Conservation (phyloP, 2,797 vertebrate species). For the Chelidonichthys spinosus region DNA sequence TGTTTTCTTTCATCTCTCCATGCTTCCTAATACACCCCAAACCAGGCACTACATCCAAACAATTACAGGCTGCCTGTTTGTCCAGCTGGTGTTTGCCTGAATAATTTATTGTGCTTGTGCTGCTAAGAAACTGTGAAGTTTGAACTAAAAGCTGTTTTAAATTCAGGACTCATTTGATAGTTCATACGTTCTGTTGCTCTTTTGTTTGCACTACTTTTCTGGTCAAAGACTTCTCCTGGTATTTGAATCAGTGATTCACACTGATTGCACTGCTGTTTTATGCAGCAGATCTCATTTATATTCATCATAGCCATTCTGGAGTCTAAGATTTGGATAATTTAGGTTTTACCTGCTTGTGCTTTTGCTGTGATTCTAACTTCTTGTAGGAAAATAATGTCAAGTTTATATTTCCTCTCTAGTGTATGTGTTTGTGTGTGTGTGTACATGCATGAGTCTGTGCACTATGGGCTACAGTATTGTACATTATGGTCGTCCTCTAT, state of each 20-base stretch:
- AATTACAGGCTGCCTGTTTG: slow-evolving; percentile 8
- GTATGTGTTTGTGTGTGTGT: not conserved
- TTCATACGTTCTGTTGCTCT: slow-evolving; percentile 9
- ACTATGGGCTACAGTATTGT: not conserved
- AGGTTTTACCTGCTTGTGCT: not conserved
- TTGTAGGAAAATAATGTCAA: not conserved
- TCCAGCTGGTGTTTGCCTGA: slow-evolving; percentile 18
- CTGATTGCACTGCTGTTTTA: slow-evolving; percentile 21
- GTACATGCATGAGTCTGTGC: slow-evolving; percentile 4
- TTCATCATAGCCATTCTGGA: not conserved
- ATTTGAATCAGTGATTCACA: slow-evolving; percentile 15
- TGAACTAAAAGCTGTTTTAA: not conserved
- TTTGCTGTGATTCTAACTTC: not conserved
- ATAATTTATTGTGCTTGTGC: slow-evolving; percentile 14
- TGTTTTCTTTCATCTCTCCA: slow-evolving; percentile 13
- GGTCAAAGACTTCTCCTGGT: slow-evolving; percentile 7
- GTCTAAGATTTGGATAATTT: slow-evolving; percentile 1
- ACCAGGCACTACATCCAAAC: slow-evolving; percentile 12
- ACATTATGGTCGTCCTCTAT: slow-evolving; percentile 1
- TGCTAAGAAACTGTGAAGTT: slow-evolving; percentile 2
- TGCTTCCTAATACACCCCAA: slow-evolving; percentile 11
- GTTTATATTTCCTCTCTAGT: slow-evolving; percentile 10
- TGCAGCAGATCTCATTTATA: not conserved
- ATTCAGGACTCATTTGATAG: slow-evolving; percentile 33
- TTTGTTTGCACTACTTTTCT: slow-evolving; percentile 30